Evolutionary conservation across 2,113 vertebrate genomes (phyloP).

Genomic region (Burhinus bistriatus): DNA sequence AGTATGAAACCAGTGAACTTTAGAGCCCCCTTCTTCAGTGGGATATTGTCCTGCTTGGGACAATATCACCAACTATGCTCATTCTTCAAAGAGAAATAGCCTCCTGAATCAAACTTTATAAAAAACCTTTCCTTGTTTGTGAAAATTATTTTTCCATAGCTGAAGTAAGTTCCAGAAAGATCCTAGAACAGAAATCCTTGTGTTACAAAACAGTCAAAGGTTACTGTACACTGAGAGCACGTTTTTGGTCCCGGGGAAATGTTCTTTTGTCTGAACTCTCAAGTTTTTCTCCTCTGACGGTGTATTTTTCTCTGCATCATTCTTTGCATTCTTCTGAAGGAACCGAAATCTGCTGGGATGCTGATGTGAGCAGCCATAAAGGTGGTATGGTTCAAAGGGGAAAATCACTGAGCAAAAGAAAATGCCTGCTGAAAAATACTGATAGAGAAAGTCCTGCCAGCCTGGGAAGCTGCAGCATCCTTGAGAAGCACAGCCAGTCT

Average conservation of each 20-base stretch:
- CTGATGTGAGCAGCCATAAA: background rate
- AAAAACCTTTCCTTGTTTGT: background rate
- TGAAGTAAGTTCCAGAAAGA: background rate
- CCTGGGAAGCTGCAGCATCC: background rate
- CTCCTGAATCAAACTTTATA: background rate
- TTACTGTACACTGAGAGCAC: background rate
- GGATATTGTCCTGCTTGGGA: background rate
- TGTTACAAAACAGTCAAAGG: background rate
- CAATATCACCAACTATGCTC: background rate
- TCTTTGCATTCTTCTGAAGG: background rate
- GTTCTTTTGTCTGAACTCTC: background rate
- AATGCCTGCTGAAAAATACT: background rate
- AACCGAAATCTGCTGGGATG: background rate
- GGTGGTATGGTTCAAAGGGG: background rate
- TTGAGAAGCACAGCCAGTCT: background rate
- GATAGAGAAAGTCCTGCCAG: background rate
- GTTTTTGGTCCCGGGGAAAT: background rate
- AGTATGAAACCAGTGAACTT: background rate
- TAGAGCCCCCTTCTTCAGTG: background rate
- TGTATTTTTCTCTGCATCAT: background rate
- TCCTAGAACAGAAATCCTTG: background rate
- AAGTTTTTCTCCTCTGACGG: background rate
- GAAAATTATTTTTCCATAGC: background rate
- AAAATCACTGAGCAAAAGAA: background rate
- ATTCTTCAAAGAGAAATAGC: background rate